A percentile compares a stretch with the other conserved stretches of the same genome.
Conservation (phyloP, 2,113 vertebrate genomes). For the Forbesichthys papilliferus region DNA sequence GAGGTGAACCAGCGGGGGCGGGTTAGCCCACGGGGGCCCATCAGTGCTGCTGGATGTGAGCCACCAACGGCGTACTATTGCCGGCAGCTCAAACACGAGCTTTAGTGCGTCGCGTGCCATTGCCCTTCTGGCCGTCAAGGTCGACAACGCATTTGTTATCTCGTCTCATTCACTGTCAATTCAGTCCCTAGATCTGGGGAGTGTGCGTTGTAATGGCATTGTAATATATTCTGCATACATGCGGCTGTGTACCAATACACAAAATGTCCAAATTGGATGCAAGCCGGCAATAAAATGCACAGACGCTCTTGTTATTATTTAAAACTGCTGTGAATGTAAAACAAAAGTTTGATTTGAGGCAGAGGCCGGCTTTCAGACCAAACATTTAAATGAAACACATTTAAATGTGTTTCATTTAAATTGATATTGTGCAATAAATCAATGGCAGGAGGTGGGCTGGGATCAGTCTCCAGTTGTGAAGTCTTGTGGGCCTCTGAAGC, state of each 20-base stretch:
- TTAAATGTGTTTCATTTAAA: slow-evolving; percentile 13
- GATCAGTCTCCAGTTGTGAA: slow-evolving; percentile 1
- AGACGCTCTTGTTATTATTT: slow-evolving; percentile 27
- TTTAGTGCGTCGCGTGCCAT: not conserved
- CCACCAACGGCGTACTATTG: no score
- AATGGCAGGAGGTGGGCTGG: not conserved
- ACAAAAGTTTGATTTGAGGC: not conserved
- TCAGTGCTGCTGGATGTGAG: not conserved
- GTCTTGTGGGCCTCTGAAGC: not conserved
- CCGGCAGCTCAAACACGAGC: no score
- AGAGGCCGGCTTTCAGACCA: slow-evolving; percentile 9
- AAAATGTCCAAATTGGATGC: slow-evolving; percentile 32
- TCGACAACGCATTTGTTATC: not conserved
- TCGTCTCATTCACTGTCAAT: not conserved
- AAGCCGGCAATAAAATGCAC: slow-evolving; percentile 16
- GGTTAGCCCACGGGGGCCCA: not conserved
- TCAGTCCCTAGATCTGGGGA: no score
- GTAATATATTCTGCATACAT: slow-evolving; percentile 7
- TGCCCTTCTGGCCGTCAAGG: not conserved
- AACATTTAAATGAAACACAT: slow-evolving; percentile 30
- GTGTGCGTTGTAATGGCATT: not conserved
- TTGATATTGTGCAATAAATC: slow-evolving; percentile 41
- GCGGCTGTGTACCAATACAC: not conserved
- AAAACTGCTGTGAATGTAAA: not conserved
- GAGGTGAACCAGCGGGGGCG: not conserved